Evolutionary conservation across 2,113 vertebrate genomes (phyloP).

Genomic region (Cryptomyrus ogoouensis): DNA sequence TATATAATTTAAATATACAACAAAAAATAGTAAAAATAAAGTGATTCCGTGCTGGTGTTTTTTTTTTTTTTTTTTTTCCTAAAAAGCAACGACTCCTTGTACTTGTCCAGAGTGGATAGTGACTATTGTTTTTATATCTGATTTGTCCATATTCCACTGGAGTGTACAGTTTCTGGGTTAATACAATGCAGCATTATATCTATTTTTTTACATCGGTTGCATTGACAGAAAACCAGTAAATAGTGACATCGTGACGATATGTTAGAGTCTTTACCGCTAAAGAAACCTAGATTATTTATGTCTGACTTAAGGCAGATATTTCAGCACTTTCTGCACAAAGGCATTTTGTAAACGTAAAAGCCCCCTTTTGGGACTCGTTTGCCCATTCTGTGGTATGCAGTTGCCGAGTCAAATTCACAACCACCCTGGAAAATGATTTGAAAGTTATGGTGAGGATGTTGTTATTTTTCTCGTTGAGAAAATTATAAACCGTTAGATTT

Average conservation of each 20-base stretch:
- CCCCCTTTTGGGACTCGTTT: background rate
- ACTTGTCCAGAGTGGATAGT: background rate
- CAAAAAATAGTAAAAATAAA: background rate
- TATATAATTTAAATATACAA: background rate
- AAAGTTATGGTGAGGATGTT: background rate
- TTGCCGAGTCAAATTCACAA: background rate
- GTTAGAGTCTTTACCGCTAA: background rate
- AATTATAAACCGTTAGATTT: background rate
- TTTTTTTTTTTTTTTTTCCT: too few species aligned
- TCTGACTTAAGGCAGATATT: background rate
- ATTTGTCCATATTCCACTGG: background rate
- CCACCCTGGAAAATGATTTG: background rate
- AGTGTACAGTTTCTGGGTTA: background rate
- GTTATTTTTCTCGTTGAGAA: background rate
- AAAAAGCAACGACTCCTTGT: background rate
- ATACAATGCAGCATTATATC: background rate
- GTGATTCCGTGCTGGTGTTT: background rate
- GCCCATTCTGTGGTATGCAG: background rate
- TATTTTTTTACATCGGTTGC: background rate
- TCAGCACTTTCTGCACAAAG: background rate
- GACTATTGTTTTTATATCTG: background rate
- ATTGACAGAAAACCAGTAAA: background rate
- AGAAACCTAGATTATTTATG: background rate
- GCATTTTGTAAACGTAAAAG: background rate
- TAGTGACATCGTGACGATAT: background rate